Percentiles rank a stretch among this genome's conserved stretches.
Evolutionary conservation across 2,888 invertebrate genomes (phyloP).

Genomic region (Operophtera brumata): DNA sequence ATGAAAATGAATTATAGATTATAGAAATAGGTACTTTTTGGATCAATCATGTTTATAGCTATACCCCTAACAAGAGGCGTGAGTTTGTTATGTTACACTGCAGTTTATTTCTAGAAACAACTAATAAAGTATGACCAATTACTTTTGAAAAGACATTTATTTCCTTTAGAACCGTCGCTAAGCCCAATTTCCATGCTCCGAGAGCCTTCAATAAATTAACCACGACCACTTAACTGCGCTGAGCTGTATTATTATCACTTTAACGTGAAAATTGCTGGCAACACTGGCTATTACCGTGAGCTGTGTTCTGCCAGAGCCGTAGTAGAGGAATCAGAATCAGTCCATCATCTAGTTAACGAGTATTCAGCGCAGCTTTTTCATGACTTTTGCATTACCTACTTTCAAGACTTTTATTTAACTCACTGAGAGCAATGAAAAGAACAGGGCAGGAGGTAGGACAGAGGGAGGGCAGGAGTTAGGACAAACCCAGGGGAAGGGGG

Average conservation of each 20-base stretch:
- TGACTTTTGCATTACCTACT: no score
- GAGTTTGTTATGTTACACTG: background rate
- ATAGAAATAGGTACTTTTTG: no score
- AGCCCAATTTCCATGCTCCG: slow-evolving; percentile 25
- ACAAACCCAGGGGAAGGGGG: no score
- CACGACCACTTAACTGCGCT: slow-evolving; percentile 28
- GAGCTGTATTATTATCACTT: slow-evolving; percentile 30
- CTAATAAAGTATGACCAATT: slow-evolving; percentile 19
- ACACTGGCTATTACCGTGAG: slow-evolving; percentile 25
- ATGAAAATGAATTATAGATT: no score
- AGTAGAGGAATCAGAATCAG: background rate
- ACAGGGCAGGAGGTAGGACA: no score
- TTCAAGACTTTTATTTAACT: no score
- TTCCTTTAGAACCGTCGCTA: slow-evolving; percentile 21
- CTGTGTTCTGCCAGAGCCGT: slow-evolving; percentile 12
- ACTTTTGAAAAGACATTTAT: slow-evolving; percentile 20
- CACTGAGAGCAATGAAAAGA: no score
- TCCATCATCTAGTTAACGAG: background rate
- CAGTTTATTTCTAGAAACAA: slow-evolving; percentile 3
- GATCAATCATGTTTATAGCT: no score
- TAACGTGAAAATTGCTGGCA: slow-evolving; percentile 33
- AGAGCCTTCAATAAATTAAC: slow-evolving; percentile 27
- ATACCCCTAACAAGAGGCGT: background rate
- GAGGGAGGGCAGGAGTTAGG: no score
- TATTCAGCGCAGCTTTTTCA: no score